phyloP scores from a whole-genome alignment of 2,797 vertebrate genomes.

The Florisuga fusca region DNA sequence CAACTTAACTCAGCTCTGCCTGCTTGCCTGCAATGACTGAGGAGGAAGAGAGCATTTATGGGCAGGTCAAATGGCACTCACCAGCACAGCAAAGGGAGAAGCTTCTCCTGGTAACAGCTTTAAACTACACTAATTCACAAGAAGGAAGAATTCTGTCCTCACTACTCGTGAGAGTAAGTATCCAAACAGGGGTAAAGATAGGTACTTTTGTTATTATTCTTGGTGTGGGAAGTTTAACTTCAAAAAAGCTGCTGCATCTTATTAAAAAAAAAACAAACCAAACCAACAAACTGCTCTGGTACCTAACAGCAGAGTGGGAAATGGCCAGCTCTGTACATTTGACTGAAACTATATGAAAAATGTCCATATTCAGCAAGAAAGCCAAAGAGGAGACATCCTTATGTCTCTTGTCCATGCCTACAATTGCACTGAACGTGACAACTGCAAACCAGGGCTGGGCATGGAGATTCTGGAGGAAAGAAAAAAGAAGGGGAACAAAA shows the following conservation, averaged over 20 bases:
- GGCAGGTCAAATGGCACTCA: background rate
- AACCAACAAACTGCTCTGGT: background rate
- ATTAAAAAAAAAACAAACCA: no score
- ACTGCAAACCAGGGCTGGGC: background rate
- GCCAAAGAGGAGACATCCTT: background rate
- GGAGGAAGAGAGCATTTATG: background rate
- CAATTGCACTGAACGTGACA: rapidly evolving
- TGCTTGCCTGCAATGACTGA: background rate
- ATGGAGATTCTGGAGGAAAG: background rate
- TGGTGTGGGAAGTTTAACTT: background rate
- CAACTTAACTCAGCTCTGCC: background rate
- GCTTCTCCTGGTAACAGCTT: background rate
- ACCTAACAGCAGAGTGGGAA: background rate
- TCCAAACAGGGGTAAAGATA: background rate
- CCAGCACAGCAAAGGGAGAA: background rate
- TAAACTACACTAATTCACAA: background rate
- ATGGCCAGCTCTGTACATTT: background rate
- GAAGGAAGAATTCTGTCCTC: background rate
- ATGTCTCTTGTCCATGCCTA: rapidly evolving
- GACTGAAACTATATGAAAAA: background rate
- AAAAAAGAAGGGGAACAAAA: background rate
- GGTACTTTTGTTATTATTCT: background rate
- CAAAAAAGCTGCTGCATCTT: background rate
- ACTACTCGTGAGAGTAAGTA: background rate
- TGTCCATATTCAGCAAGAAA: background rate